Conservation (phyloP, 2,797 vertebrate genomes). For the Anguilla obscura region DNA sequence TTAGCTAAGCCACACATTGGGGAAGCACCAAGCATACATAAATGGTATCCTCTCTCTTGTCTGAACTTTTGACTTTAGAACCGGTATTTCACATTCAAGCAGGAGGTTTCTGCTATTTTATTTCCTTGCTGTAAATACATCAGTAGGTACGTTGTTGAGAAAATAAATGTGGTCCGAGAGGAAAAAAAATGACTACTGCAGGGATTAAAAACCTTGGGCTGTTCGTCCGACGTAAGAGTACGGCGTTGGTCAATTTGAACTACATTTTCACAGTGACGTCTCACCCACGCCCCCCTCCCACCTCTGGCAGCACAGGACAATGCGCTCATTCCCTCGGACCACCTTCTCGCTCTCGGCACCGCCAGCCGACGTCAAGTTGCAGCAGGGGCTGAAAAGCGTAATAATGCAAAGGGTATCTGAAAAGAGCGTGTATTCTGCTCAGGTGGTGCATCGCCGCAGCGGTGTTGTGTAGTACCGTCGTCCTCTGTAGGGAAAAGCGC, state of each 20-base stretch:
- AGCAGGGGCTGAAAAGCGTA: not conserved
- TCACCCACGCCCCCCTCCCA: not conserved
- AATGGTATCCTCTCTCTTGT: not conserved
- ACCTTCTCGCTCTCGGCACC: not conserved
- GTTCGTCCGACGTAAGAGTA: not conserved
- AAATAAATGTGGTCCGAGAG: not conserved
- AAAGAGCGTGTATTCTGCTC: not conserved
- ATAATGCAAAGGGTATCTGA: not conserved
- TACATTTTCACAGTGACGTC: not conserved
- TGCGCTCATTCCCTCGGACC: not conserved
- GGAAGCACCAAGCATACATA: not conserved
- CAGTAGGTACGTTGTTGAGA: not conserved
- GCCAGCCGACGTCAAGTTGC: not conserved
- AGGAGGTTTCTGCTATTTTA: not conserved
- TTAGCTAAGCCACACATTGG: not conserved
- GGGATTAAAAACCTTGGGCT: not conserved
- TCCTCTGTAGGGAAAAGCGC: not conserved
- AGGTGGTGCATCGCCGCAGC: not conserved
- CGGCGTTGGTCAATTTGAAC: not conserved
- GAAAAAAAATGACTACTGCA: not conserved
- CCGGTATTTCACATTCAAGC: not conserved
- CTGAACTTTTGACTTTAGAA: not conserved
- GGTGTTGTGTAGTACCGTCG: not conserved
- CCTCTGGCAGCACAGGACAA: not conserved
- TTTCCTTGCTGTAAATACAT: not conserved